Evolutionary conservation across 2,113 vertebrate species (phyloP).

Genomic region (Panurus biarmicus): DNA sequence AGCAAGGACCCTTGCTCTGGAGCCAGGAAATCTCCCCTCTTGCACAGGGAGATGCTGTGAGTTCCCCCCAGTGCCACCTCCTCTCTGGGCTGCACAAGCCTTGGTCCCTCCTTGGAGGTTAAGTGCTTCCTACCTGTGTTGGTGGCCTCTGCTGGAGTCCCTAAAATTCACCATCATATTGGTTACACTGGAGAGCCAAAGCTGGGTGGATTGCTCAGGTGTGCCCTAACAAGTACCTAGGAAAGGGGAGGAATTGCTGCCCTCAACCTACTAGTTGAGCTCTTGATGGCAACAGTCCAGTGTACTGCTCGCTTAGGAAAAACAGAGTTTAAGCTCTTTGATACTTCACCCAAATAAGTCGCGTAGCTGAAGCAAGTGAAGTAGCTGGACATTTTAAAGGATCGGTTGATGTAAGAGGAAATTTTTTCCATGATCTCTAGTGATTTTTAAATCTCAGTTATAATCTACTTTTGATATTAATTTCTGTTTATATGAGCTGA

Average conservation of each 20-base stretch:
- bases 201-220: neutral
- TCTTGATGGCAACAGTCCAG: neutral
- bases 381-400: neutral
- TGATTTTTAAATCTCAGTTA: neutral
- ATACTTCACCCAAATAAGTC: neutral
- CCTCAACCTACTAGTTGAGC: neutral
- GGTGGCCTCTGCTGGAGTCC: neutral
- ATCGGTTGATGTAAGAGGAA: neutral
- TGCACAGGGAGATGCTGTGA: neutral
- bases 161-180: neutral
- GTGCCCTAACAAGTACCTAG: neutral
- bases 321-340: neutral
- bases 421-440: neutral
- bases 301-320: neutral
- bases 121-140: neutral
- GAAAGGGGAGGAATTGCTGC: neutral
- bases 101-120: fast-evolving
- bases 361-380: neutral
- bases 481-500: neutral
- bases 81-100: neutral
- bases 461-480: neutral
- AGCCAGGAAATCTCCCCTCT: neutral
- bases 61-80: neutral
- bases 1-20: neutral
- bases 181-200: neutral